Evolutionary conservation across 2,113 vertebrate species (phyloP), one percentile per base, ranked within the genome.

Genomic region (Seriola aureovittata): DNA sequence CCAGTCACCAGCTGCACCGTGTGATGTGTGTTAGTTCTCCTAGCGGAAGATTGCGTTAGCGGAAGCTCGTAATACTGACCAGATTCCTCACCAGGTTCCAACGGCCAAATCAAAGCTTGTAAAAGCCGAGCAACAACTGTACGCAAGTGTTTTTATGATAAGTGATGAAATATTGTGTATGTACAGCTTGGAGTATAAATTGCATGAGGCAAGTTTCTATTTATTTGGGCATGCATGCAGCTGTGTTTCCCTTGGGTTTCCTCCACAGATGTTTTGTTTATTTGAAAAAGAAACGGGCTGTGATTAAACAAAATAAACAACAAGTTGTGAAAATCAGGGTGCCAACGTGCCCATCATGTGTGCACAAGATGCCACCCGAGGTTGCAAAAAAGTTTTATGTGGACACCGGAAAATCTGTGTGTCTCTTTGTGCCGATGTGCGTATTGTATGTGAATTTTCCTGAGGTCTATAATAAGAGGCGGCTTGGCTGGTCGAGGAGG

Each of bases 401-500:
- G 71, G 90, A 88, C 88, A 87, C 67, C 23, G 58, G 72, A 82
- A 88, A 88, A 80, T 86, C 58, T 74, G 74, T 55, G 71, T 66
- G 36, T 74, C 25, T 75, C 48, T 72, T 81, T 71, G 46, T 89
- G 82, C 85, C 79, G 69, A 78, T 75, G 68, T 82, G 84, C 23
- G 69, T 58, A 84, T 85, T 89, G 86, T 89, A 89, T 91, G 89
- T 84, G 90, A 87, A 89, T 87, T 91, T 90, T 89, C 80, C 70
- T 89, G 88, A 90, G 89, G 92, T 93, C 89, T 93, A 91, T 94
- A 94, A 94, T 93, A 92, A 93, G 91, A 90, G 91, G 72, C 78
- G 86, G 91, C 84, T 90, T 91, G 91, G 93, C 89, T 85, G 81
- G 91, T 84, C 58, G 78, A 76, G 70, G 79, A 90, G 90, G 93